These are phyloP conservation scores for Chrysoperla carnea DNA, from an alignment of 1,140 invertebrate genomes.

Conservation along the genomic window DNA sequence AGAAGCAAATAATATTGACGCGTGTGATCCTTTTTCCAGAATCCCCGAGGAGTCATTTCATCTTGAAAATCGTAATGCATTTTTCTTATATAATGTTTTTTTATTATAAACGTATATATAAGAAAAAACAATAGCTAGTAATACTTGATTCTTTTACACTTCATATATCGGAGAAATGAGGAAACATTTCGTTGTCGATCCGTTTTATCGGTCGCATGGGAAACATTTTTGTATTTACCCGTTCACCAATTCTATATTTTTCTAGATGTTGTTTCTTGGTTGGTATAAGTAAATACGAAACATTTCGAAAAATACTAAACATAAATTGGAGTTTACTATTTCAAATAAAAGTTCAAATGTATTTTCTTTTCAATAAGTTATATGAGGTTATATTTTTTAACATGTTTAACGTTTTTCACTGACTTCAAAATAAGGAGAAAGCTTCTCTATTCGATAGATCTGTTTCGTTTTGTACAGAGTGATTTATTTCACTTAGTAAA, in stretches of 20 bases:
- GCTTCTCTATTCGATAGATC: too few relatives aligned
- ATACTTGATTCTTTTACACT: background rate
- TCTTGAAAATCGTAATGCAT: conserved; percentile 21
- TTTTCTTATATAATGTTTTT: conserved; percentile 21
- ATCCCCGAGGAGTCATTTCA: conserved; percentile 17
- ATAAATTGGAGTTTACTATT: too few relatives aligned
- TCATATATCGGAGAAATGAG: background rate
- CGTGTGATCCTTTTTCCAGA: conserved; percentile 7
- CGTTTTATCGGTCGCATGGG: background rate
- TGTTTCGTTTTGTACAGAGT: too few relatives aligned
- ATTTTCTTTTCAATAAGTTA: too few relatives aligned
- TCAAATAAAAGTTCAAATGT: too few relatives aligned
- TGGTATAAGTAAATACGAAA: too few relatives aligned
- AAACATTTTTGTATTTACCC: background rate
- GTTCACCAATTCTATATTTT: background rate
- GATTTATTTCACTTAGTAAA: too few relatives aligned
- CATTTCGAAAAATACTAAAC: too few relatives aligned
- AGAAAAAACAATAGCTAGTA: background rate
- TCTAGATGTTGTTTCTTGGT: too few relatives aligned
- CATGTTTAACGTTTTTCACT: too few relatives aligned
- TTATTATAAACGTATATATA: conserved; percentile 13
- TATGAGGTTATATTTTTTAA: too few relatives aligned
- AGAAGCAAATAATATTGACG: background rate
- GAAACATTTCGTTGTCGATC: background rate
- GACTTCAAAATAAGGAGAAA: too few relatives aligned